Conservation (phyloP, 2,797 vertebrate species). For the Trachurus trachurus region DNA sequence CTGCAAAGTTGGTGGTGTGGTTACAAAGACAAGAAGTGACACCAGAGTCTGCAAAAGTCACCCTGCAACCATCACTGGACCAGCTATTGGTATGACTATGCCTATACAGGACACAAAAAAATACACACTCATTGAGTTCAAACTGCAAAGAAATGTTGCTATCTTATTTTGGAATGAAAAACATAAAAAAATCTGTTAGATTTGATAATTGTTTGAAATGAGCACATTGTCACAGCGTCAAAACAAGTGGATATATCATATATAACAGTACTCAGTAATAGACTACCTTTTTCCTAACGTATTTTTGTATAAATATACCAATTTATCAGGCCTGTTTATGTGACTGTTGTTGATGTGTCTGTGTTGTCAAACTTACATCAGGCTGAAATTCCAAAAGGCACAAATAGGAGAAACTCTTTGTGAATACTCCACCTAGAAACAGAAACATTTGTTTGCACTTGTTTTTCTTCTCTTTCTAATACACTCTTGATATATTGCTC, state of each 20-base stretch:
- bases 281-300: not conserved
- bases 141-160: not conserved
- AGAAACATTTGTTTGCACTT: conserved; percentile 60
- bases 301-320: not conserved
- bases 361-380: conserved; percentile 81
- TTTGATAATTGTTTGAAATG: too few species aligned
- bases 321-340: not conserved
- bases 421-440: conserved; percentile 77
- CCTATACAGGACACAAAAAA: conserved; percentile 57
- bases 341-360: not conserved
- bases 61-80: conserved; percentile 85
- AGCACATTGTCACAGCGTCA: too few species aligned
- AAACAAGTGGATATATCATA: not conserved
- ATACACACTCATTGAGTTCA: conserved; percentile 5
- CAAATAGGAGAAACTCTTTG: conserved; percentile 76
- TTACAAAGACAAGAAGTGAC: conserved; percentile 86
- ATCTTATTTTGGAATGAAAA: too few species aligned
- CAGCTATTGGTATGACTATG: conserved; percentile 70
- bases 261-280: not conserved
- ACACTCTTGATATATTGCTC: conserved; percentile 6
- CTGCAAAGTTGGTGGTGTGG: conserved; percentile 90
- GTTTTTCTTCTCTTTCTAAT: not conserved
- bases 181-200: too few species aligned
- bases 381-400: conserved; percentile 87
- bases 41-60: conserved; percentile 68